Percentiles rank a stretch among this genome's conserved stretches.
Conservation (phyloP, 2,797 vertebrate genomes). For the Dendrocincla fuliginosa region DNA sequence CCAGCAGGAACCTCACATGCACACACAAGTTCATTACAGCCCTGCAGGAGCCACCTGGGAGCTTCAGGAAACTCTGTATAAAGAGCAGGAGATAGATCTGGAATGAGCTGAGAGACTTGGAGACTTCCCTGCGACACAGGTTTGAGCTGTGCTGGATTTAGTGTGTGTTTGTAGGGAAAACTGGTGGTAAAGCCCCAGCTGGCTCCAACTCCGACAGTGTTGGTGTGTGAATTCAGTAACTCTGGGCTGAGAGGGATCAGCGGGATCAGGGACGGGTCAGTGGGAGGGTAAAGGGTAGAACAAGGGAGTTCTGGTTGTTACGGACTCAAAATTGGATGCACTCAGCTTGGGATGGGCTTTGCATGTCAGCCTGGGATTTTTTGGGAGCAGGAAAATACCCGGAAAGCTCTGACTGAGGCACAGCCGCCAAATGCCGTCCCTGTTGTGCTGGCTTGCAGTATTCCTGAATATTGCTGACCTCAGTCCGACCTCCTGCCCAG, state of each 20-base stretch:
- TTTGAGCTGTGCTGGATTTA: background rate
- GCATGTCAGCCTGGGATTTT: background rate
- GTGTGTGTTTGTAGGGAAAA: background rate
- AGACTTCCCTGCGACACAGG: background rate
- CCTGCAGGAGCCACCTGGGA: background rate
- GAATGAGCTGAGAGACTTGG: background rate
- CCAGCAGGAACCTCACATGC: background rate
- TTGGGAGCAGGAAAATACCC: background rate
- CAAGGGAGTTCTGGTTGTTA: background rate
- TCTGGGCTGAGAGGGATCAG: background rate
- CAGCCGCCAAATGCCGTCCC: background rate
- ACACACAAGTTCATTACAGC: background rate
- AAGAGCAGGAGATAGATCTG: background rate
- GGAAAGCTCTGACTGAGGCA: background rate
- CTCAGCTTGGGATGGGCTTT: background rate
- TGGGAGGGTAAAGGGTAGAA: background rate
- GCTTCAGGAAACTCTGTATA: background rate
- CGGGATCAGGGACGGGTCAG: background rate
- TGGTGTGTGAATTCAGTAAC: background rate
- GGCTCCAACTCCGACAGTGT: background rate
- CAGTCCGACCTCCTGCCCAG: background rate
- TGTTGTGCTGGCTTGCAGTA: background rate
- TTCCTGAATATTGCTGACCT: background rate
- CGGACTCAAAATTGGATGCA: background rate
- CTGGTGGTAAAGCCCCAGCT: background rate